phyloP scores from a whole-genome alignment of 2,113 vertebrate species.

The Albula glossodonta region DNA sequence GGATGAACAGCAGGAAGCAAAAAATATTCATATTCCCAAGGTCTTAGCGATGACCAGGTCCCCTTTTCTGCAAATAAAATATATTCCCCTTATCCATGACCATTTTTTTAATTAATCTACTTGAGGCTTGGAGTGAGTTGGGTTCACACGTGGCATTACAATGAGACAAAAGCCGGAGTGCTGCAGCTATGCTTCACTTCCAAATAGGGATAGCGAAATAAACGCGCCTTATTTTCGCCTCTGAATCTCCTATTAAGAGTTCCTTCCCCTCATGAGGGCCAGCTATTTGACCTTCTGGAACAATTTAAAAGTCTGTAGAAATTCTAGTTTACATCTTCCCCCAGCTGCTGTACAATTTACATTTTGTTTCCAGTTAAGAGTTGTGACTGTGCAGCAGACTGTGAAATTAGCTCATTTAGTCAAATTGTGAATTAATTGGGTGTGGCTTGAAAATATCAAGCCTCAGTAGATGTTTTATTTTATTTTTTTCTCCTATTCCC shows the following conservation, averaged over 20 bases:
- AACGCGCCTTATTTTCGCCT: neutral
- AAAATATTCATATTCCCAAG: too few species aligned
- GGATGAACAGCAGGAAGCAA: too few species aligned
- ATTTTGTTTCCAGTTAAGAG: slow-evolving; percentile 33
- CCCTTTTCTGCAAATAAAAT: too few species aligned
- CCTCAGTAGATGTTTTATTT: slow-evolving; percentile 27
- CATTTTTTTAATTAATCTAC: neutral
- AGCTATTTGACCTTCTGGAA: slow-evolving; percentile 13
- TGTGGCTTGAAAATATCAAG: slow-evolving; percentile 42
- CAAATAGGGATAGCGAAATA: neutral
- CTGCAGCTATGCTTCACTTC: neutral
- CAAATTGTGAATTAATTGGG: slow-evolving; percentile 48
- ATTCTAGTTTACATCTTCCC: slow-evolving; percentile 32
- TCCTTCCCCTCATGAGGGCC: slow-evolving; percentile 1
- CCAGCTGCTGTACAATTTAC: slow-evolving; percentile 28
- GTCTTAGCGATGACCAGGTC: neutral
- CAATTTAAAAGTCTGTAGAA: slow-evolving; percentile 26
- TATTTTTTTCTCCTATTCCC: slow-evolving; percentile 12
- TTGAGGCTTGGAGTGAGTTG: neutral
- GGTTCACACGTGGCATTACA: neutral
- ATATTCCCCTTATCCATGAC: neutral
- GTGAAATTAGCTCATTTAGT: slow-evolving; percentile 48
- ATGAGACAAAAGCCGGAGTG: neutral
- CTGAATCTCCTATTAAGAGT: slow-evolving; percentile 1
- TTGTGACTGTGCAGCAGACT: slow-evolving; percentile 37